These are phyloP conservation scores for Acrobeloides nanus DNA, from an alignment of 2,888 invertebrate genomes.

Conservation along the genomic window DNA sequence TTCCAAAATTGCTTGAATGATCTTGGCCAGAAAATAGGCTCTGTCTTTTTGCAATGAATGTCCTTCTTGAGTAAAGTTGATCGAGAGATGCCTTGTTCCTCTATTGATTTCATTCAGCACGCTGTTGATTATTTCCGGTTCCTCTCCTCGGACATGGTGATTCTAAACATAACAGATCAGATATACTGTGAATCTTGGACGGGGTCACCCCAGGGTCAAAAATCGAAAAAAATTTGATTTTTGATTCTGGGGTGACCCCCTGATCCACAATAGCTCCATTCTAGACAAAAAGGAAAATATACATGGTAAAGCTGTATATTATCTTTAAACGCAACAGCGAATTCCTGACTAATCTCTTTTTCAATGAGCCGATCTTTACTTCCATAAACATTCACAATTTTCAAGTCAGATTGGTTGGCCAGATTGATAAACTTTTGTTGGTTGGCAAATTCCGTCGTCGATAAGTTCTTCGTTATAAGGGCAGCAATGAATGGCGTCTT, in stretches of 20 bases:
- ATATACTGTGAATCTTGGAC: too few species aligned
- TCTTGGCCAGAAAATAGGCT: conserved; percentile 21
- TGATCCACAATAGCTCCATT: too few species aligned
- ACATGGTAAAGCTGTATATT: too few species aligned
- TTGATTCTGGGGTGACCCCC: too few species aligned
- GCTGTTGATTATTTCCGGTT: conserved; percentile 9
- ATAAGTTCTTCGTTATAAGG: too few species aligned
- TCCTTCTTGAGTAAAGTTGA: conserved; percentile 24
- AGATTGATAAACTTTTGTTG: conserved; percentile 13
- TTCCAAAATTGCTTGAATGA: conserved; percentile 15
- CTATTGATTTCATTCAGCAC: conserved; percentile 7
- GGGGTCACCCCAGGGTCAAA: too few species aligned
- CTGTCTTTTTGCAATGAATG: conserved; percentile 28
- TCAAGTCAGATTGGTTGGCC: conserved; percentile 14
- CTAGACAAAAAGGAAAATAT: too few species aligned
- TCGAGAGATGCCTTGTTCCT: conserved; percentile 10
- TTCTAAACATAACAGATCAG: too few species aligned
- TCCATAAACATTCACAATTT: conserved; percentile 13
- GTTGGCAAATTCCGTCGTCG: conserved; percentile 21
- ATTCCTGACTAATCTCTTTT: conserved; percentile 16
- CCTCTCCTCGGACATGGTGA: too few species aligned
- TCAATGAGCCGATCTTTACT: conserved; percentile 26
- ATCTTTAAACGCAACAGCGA: conserved; percentile 11
- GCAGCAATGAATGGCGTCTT: too few species aligned
- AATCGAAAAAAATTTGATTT: too few species aligned